Evolutionary conservation across 2,888 invertebrate genomes (phyloP).

Genomic region (Aporophyla nigra): DNA sequence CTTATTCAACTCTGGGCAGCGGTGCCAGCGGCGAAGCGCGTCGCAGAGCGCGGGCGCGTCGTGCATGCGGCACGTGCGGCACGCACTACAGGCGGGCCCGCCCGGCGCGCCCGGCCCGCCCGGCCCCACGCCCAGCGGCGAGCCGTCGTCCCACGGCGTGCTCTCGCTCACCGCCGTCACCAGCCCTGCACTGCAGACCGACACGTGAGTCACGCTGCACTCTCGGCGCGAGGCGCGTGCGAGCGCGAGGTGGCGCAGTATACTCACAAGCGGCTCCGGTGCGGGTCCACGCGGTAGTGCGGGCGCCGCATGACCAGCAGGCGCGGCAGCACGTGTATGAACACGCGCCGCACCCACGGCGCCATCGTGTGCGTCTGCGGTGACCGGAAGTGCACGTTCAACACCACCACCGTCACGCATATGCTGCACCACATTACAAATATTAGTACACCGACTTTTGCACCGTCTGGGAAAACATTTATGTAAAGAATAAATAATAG

Average conservation of each 20-base stretch:
- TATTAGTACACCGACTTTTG: neutral
- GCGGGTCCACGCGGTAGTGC: conserved; percentile 92
- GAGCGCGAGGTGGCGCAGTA: neutral
- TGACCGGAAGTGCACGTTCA: conserved; percentile 99
- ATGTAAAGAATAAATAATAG: too few species aligned
- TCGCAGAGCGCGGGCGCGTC: conserved; percentile 91
- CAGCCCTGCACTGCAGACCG: conserved; percentile 76
- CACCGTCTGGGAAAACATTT: neutral
- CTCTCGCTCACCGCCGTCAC: conserved; percentile 70
- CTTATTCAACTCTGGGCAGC: conserved; percentile 97
- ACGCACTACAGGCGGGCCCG: conserved; percentile 74
- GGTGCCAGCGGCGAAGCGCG: conserved; percentile 95
- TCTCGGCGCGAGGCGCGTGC: too few species aligned
- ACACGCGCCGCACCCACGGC: conserved; percentile 98
- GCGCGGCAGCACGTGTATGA: conserved; percentile 98
- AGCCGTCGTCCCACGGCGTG: conserved; percentile 71
- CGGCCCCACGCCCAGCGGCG: conserved; percentile 71
- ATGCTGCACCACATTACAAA: conserved; percentile 91
- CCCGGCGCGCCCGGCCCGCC: conserved; percentile 64
- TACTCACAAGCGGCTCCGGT: conserved; percentile 90
- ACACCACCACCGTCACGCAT: conserved; percentile 98
- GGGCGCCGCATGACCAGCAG: conserved; percentile 97
- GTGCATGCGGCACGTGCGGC: conserved; percentile 91
- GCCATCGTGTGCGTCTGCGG: conserved; percentile 99
- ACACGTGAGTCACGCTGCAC: neutral